Conservation (phyloP, 1,140 invertebrate species). For the Drosophila punjabiensis region DNA sequence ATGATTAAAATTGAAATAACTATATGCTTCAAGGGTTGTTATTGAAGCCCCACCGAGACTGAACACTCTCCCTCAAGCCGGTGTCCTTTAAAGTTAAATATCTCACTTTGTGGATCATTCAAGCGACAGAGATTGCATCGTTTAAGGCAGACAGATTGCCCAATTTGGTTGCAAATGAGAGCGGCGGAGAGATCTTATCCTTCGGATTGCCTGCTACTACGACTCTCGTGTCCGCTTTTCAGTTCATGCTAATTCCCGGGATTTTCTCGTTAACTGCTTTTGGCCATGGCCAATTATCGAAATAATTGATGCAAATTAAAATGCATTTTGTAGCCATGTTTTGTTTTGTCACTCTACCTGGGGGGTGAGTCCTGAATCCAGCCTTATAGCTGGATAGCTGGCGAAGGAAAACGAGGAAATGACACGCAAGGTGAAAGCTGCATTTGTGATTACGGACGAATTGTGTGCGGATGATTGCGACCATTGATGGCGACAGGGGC, state of each 20-base stretch:
- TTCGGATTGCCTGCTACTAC: not conserved
- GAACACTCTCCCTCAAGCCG: not conserved
- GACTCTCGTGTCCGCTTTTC: constrained; percentile 15
- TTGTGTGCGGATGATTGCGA: constrained; percentile 64
- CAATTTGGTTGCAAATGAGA: constrained; percentile 29
- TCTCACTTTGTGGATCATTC: constrained; percentile 4
- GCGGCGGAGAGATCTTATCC: constrained; percentile 17
- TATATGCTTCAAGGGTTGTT: not conserved
- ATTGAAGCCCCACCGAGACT: too few species aligned
- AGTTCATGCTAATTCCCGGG: constrained; percentile 18
- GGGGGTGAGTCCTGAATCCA: not conserved
- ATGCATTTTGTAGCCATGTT: constrained; percentile 51
- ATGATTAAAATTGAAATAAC: not conserved
- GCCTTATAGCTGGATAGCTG: too few species aligned
- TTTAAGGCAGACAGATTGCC: constrained; percentile 18
- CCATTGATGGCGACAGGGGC: constrained; percentile 57
- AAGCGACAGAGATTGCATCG: not conserved
- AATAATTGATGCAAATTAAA: constrained; percentile 71
- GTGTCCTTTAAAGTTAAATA: not conserved
- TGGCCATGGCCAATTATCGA: constrained; percentile 47
- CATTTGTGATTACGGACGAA: constrained; percentile 26
- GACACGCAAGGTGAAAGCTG: constrained; percentile 28
- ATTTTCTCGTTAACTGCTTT: constrained; percentile 19
- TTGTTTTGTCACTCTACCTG: constrained; percentile 42
- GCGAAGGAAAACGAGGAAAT: constrained; percentile 4